phyloP scores from a whole-genome alignment of 2,113 vertebrate genomes.

The Cricetomys ansorgei region DNA sequence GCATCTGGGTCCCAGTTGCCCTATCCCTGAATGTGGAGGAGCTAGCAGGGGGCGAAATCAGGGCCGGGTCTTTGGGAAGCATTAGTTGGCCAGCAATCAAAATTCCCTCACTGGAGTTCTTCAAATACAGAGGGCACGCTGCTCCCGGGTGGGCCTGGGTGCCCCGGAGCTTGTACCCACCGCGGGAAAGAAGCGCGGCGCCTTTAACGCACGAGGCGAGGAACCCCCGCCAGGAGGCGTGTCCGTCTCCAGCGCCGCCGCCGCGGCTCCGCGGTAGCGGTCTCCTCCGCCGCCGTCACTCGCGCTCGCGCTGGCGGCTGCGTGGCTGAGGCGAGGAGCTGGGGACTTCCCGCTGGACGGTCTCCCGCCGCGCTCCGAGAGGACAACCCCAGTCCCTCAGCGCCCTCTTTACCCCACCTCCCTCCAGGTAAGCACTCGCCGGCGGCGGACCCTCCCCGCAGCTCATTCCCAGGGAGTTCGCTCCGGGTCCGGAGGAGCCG shows the following conservation, averaged over 20 bases:
- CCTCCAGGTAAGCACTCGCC: constrained; percentile 76
- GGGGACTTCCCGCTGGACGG: constrained; percentile 55
- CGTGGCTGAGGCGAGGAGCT: constrained; percentile 3
- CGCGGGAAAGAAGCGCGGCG: constrained; percentile 76
- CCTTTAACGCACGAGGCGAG: constrained; percentile 86
- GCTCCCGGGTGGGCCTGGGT: neutral
- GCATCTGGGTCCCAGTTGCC: neutral
- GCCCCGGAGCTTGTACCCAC: neutral
- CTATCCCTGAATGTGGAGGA: neutral
- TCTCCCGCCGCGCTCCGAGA: constrained; percentile 31
- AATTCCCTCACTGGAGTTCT: neutral
- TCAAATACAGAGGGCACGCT: neutral
- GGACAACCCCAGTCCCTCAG: constrained; percentile 26
- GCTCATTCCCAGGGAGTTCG: neutral
- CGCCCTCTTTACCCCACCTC: neutral
- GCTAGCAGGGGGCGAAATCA: neutral
- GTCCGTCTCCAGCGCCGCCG: constrained; percentile 81
- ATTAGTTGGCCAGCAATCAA: neutral
- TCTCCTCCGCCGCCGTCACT: constrained; percentile 69
- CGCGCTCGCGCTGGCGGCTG: constrained; percentile 69
- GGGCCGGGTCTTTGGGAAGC: neutral
- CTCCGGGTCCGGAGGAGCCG: neutral
- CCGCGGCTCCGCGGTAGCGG: constrained; percentile 25
- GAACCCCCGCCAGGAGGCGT: constrained; percentile 92
- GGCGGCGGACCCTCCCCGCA: neutral